Conservation (phyloP, 2,113 vertebrate species). For the Vulpes vulpes region DNA sequence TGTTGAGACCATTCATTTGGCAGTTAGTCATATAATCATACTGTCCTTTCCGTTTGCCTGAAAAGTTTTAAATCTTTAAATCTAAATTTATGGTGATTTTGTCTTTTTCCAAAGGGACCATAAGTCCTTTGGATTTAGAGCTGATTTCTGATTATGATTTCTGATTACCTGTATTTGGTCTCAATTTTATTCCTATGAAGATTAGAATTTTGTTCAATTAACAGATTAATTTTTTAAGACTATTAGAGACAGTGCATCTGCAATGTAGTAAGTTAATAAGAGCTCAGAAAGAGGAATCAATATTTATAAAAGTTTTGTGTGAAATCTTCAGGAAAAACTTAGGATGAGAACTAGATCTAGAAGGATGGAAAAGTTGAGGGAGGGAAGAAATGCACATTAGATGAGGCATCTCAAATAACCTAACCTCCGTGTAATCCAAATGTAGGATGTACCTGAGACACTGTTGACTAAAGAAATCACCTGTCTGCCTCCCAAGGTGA, state of each 20-base stretch:
- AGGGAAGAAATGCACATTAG: not conserved
- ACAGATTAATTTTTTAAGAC: not conserved
- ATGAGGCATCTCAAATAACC: not conserved
- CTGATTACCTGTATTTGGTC: not conserved
- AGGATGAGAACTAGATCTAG: not conserved
- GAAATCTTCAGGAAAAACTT: not conserved
- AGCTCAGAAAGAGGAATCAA: slow-evolving; percentile 40
- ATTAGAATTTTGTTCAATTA: slow-evolving; percentile 17
- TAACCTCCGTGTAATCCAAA: not conserved
- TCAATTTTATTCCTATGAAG: not conserved
- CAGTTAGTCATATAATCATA: not conserved
- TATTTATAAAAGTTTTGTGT: not conserved
- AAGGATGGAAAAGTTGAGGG: not conserved
- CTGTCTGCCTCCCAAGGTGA: not conserved
- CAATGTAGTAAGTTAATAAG: slow-evolving; percentile 14
- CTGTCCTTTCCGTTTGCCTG: not conserved
- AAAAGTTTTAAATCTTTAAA: not conserved
- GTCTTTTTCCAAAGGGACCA: not conserved
- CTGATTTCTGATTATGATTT: not conserved
- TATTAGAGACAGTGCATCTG: not conserved
- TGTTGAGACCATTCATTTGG: not conserved
- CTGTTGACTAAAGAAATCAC: not conserved
- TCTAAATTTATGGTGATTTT: not conserved
- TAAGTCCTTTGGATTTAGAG: not conserved
- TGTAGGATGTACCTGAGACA: not conserved